These are phyloP conservation scores for Phalacrocorax aristotelis DNA, from an alignment of 2,113 vertebrate genomes.

Conservation along the genomic window DNA sequence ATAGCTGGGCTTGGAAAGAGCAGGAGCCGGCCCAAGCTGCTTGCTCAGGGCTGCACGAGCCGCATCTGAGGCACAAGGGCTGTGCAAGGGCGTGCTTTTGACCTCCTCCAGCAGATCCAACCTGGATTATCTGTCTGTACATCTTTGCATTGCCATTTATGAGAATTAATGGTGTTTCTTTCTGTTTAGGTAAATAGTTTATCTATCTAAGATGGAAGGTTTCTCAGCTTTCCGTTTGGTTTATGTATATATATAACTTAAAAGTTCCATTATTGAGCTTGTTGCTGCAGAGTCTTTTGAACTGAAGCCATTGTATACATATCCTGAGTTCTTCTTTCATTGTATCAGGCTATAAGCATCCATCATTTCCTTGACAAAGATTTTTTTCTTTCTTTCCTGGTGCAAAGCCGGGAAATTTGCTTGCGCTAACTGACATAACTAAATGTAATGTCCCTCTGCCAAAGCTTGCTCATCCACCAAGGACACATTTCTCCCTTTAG, in stretches of 20 bases:
- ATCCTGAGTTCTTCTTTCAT: slow-evolving; percentile 50
- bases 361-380: slow-evolving; percentile 56
- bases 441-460: background rate
- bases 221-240: slow-evolving; percentile 59
- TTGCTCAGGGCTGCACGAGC: slow-evolving; percentile 31
- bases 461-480: background rate
- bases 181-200: slow-evolving; percentile 55
- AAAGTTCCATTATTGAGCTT: slow-evolving; percentile 56
- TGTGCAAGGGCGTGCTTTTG: background rate
- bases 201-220: slow-evolving; percentile 27
- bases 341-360: slow-evolving; percentile 54
- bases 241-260: slow-evolving; percentile 14
- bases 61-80: background rate
- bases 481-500: background rate
- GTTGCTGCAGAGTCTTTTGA: slow-evolving; percentile 54
- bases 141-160: slow-evolving; percentile 16
- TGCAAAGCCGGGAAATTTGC: slow-evolving; percentile 31
- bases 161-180: slow-evolving; percentile 52
- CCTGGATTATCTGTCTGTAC: slow-evolving; percentile 2
- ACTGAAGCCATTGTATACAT: slow-evolving; percentile 45
- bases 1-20: slow-evolving; percentile 49
- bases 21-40: slow-evolving; percentile 46
- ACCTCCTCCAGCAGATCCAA: background rate
- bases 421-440: background rate
- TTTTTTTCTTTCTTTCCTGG: background rate